Evolutionary conservation across 1,140 invertebrate species (phyloP), one percentile per base, ranked within the genome.

Genomic region (Pachyrhynchus sulphureomaculatus): DNA sequence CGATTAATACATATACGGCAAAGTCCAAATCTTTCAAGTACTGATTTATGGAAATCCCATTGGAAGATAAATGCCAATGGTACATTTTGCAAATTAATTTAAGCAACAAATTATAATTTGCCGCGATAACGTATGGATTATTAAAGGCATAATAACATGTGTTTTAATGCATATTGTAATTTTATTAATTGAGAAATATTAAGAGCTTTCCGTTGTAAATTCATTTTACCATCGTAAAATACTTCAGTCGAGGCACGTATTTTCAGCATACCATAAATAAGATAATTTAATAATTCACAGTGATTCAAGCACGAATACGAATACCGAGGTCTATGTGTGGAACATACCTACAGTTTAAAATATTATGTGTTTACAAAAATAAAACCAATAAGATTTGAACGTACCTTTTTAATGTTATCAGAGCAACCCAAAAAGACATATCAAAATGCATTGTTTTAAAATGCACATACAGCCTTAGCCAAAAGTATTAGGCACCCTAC

Each of bases 131-230:
- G 54, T 51, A 71, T 71, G 68, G 71, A 53, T 69, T 67, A 71
- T 72, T 72, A 72, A 72, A 72, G 70, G 71, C 68, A 36, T 67
- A 69, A 71, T 72, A 69, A 69, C 68, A 69, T 65, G 60, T 69
- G 63, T 65, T 65, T 67, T 69, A 67, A 70, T 68, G 68, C 63
- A 37, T 59, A 67, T 64, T 63, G 67, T 68, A 70, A 72, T 71
- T 68, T 71, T 67, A 72, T 68, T 68, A 71, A 72, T 71, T 68
- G 71, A 69, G 69, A 73, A 73, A 67, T 73, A 72, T 73, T 67
- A 69, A 70, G 63, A 60, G 71, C 58, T 60, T 45, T 67, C 61
- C 49, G 66, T 64, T 70, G 61, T 70, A 72, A 73, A 72, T 72
- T 69, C 54, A 64, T 64, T 64, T 59, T 24, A 29, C 59, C 36